phyloP scores from a whole-genome alignment of 1,140 invertebrate genomes.

The Lepidurus arcticus region DNA sequence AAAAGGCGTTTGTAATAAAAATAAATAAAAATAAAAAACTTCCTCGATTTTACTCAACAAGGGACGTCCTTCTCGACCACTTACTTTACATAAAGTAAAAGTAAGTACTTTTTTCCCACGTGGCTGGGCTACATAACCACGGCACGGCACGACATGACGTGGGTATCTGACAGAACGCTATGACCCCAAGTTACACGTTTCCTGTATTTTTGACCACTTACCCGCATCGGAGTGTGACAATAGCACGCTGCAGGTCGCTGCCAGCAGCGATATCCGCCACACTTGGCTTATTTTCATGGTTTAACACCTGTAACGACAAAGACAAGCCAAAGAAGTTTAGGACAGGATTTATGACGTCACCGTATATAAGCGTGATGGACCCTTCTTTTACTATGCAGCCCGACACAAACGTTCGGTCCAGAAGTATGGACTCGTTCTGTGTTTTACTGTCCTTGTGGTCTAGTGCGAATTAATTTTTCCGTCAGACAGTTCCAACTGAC shows the following conservation, averaged over 20 bases:
- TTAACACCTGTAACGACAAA: constrained; percentile 8
- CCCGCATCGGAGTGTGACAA: constrained; percentile 1
- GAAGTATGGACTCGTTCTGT: too few relatives aligned
- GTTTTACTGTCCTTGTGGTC: too few relatives aligned
- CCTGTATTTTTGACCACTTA: neutral
- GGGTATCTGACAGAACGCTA: neutral
- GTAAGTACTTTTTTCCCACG: constrained; percentile 11
- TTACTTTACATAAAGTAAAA: constrained; percentile 5
- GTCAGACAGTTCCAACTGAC: too few relatives aligned
- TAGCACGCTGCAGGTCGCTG: neutral
- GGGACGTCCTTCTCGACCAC: neutral
- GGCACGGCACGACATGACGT: neutral
- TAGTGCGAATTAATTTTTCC: too few relatives aligned
- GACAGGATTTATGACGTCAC: neutral
- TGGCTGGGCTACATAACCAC: neutral
- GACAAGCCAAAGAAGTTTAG: neutral
- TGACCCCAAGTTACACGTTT: neutral
- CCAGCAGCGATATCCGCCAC: constrained; percentile 17
- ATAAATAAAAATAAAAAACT: neutral
- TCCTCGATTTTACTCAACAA: constrained; percentile 1
- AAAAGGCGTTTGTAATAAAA: neutral
- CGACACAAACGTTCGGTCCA: too few relatives aligned
- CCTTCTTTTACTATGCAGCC: too few relatives aligned
- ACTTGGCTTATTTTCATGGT: neutral
- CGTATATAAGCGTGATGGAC: too few relatives aligned